Conservation (phyloP, 2,797 vertebrate genomes). For the Falco rusticolus region DNA sequence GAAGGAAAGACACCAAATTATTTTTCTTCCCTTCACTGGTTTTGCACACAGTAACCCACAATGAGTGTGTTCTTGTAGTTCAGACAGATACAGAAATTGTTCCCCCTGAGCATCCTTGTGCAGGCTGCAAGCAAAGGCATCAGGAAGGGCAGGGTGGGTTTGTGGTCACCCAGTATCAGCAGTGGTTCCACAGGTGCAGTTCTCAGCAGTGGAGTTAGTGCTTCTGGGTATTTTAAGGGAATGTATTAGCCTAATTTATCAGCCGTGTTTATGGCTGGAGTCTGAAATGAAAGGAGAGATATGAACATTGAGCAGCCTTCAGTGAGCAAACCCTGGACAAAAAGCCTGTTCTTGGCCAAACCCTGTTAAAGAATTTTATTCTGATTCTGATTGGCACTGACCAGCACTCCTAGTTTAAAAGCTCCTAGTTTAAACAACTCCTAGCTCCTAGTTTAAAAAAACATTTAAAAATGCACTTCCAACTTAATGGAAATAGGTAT, state of each 20-base stretch:
- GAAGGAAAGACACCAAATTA: background rate
- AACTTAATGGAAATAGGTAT: background rate
- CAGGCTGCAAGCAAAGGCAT: background rate
- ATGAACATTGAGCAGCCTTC: background rate
- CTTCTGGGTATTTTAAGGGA: background rate
- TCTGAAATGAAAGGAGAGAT: background rate
- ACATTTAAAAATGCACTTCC: background rate
- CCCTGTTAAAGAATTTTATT: background rate
- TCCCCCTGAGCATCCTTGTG: background rate
- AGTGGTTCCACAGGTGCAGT: background rate
- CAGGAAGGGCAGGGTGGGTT: background rate
- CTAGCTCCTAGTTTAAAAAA: background rate
- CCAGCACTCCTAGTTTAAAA: background rate
- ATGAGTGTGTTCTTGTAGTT: background rate
- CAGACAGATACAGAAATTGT: background rate
- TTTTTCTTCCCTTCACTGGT: constrained; percentile 1
- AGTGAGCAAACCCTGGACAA: background rate
- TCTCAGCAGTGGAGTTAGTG: background rate
- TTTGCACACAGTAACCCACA: background rate
- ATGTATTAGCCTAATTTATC: background rate
- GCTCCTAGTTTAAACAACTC: background rate
- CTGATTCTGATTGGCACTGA: background rate
- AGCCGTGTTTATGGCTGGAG: background rate
- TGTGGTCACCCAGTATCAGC: background rate
- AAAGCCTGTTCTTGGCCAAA: background rate